These are phyloP conservation scores for Apotomis turbidana DNA, from an alignment of 2,888 invertebrate genomes.

Conservation along the genomic window DNA sequence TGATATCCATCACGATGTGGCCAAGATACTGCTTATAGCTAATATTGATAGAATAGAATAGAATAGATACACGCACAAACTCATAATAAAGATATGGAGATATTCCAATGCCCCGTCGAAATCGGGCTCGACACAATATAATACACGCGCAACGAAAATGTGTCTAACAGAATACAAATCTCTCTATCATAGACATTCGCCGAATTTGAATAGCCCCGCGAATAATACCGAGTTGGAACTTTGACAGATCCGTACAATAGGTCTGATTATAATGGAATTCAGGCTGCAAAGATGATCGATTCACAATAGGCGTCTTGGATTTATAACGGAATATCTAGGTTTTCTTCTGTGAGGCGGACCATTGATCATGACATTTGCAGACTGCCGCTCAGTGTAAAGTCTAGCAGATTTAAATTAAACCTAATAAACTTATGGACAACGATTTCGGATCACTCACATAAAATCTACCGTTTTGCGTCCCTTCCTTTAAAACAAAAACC, in stretches of 20 bases:
- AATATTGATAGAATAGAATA: too few relatives aligned
- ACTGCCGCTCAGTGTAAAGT: slow-evolving; percentile 11
- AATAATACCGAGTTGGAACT: slow-evolving; percentile 39
- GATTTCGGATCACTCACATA: too few relatives aligned
- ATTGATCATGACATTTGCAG: slow-evolving; percentile 36
- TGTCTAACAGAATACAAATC: slow-evolving; percentile 7
- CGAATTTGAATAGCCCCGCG: slow-evolving; percentile 33
- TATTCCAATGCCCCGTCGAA: background rate
- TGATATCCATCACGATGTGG: too few relatives aligned
- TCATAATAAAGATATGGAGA: too few relatives aligned
- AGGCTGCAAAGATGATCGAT: slow-evolving; percentile 37
- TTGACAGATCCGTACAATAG: slow-evolving; percentile 34
- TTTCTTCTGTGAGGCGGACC: slow-evolving; percentile 29
- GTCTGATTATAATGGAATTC: slow-evolving; percentile 36
- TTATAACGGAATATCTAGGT: slow-evolving; percentile 33
- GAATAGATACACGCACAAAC: too few relatives aligned
- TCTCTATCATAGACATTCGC: slow-evolving; percentile 14
- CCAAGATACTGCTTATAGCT: too few relatives aligned
- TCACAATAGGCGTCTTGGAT: slow-evolving; percentile 37
- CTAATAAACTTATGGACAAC: too few relatives aligned
- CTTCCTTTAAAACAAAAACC: too few relatives aligned
- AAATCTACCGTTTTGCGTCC: too few relatives aligned
- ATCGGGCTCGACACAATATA: background rate
- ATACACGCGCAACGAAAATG: background rate
- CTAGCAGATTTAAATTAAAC: background rate